Evolutionary conservation across 2,888 invertebrate genomes (phyloP), one percentile per base, ranked within the genome.

Genomic region (Microctonus aethiopoides): DNA sequence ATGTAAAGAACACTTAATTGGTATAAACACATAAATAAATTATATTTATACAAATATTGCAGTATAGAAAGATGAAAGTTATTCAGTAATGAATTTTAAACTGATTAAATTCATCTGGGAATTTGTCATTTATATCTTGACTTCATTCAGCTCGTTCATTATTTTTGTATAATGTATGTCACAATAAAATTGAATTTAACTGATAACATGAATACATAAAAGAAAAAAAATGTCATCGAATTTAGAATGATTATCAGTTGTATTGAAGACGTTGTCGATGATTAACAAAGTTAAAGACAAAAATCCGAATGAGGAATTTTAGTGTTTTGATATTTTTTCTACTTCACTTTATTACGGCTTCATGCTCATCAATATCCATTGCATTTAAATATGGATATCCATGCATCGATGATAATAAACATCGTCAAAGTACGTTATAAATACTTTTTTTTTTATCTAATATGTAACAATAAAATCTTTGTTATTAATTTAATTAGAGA

Each of bases 371-470:
- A 70, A 54, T 61, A 51, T 71, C 67, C 39, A 41, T 67, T 16
- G 60, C 65, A 26, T 62, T 68, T 60, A 51, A 64, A n/a, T 52
- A 64, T 65, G 75, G 72, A 36, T 70, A 74, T 65, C 67, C 68
- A 39, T 74, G 68, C 26, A 72, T 54, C 54, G 34, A 62, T 65
- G 62, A 24, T 67, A 39, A 36, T 57, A 46, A 67, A 63, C 71
- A 62, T 41, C 67, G 20, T 41, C 64, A 59, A 32, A 71, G 75
- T 75, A 75, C 54, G 75, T 75, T 11, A 20, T 32, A 16, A 7
- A 22, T 56, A 10, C 16, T 56, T 60, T 52, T 39, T 41, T 41
- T 32, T 46, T 59, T 1, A 60, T 16, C 20, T 22, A 5, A n/a
- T 32, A 20, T 11, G 34, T 29, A 3, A n/a, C 34, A 3, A 64